Percentiles rank a stretch among this genome's conserved stretches.
These are phyloP conservation scores for Ceraclea dissimilis DNA, from an alignment of 2,888 invertebrate species.

Conservation along the genomic window DNA sequence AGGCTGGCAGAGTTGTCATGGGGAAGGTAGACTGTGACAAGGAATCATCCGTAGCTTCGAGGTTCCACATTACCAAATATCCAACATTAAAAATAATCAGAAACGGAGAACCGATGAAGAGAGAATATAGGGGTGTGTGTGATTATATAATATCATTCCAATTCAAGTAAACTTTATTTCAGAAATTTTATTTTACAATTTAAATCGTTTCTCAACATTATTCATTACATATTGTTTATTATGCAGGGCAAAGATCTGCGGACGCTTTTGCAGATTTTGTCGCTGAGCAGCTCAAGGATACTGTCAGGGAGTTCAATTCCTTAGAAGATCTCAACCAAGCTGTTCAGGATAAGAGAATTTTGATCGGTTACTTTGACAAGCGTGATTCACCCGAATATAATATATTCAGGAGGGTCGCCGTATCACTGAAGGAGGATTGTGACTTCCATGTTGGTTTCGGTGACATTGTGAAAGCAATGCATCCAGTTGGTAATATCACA, in stretches of 20 bases:
- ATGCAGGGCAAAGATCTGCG: constrained; percentile 66
- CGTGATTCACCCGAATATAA: constrained; percentile 76
- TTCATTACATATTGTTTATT: neutral
- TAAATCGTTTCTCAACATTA: neutral
- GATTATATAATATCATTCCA: neutral
- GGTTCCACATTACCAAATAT: constrained; percentile 96
- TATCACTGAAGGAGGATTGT: constrained; percentile 90
- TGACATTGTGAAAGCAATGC: constrained; percentile 72
- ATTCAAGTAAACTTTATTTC: constrained; percentile 1
- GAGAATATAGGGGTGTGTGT: constrained; percentile 76
- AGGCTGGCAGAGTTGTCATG: constrained; percentile 79
- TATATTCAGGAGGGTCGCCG: constrained; percentile 72
- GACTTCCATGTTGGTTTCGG: constrained; percentile 90
- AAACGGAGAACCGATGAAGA: constrained; percentile 82
- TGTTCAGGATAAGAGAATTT: constrained; percentile 74
- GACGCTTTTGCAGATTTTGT: constrained; percentile 88
- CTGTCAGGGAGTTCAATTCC: constrained; percentile 69
- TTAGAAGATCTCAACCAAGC: constrained; percentile 65
- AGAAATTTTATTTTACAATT: neutral
- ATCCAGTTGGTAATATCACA: constrained; percentile 61
- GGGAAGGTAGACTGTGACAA: constrained; percentile 97
- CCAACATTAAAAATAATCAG: constrained; percentile 94
- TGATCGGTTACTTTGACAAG: constrained; percentile 85
- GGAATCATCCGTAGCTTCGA: constrained; percentile 77
- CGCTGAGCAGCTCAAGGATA: constrained; percentile 80